Evolutionary conservation across 2,113 vertebrate species (phyloP), one percentile per base, ranked within the genome.

Genomic region (Centropus bengalensis): DNA sequence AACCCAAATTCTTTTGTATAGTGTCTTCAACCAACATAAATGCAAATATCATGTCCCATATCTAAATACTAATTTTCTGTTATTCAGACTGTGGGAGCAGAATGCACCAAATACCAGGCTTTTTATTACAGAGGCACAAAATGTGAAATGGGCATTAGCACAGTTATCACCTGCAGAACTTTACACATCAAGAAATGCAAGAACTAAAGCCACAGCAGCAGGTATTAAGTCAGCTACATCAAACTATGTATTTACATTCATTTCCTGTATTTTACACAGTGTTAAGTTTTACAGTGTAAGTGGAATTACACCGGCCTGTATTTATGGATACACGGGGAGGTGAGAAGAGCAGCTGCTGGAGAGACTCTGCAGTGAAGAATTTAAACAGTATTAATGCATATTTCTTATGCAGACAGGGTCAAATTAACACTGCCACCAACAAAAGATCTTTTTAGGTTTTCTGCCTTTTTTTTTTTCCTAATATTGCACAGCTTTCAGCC

Each of bases 341-440:
- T 17, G 21, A 76, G 45, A 74, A 42, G 14, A 63, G 22, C 1
- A 42, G 40, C 60, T 54, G 28, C 27, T 36, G 38, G 63, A 52
- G 14, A 67, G 24, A 69, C 32, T 32, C 44, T 45, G 19, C 36
- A 49, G 19, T 0, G 3, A 69, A 33, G 12, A 59, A 9, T 40
- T 90, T 71, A 28, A 73, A n/a, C 44, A 51, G 21, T 16, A n/a
- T 33, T 16, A 14, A 45, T 47, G 18, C 4, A 0, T 55, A 36
- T 78, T 78, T 82, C 27, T 27, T 36, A 58, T 0, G 0, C 30
- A 14, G 24, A 54, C 16, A n/a, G 62, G 32, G 56, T 14, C 52
- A 69, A 70, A 62, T 28, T 22, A 52, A 38, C 14, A 33, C 67
- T 70, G 40, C 66, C 60, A 36, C 36, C 52, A 74, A 51, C 26